Evolutionary conservation across 2,113 vertebrate species (phyloP).

Genomic region (Chiloscyllium plagiosum): DNA sequence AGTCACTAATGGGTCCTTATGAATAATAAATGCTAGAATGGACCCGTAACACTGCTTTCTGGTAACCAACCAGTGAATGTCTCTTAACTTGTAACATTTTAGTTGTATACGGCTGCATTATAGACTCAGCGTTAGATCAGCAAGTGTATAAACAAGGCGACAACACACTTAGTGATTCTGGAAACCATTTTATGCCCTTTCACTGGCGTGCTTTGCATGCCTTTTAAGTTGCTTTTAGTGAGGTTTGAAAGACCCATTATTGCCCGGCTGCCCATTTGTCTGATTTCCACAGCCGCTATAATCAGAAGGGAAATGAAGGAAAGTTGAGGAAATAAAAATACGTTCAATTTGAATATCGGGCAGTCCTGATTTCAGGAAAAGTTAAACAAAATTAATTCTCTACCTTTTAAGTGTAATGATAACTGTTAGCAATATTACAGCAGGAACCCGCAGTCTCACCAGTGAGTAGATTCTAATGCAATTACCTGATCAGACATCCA

Average conservation of each 20-base stretch:
- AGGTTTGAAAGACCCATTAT: neutral
- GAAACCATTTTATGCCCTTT: neutral
- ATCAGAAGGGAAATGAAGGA: neutral
- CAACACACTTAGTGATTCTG: neutral
- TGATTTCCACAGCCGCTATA: neutral
- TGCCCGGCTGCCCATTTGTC: neutral
- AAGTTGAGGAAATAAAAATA: neutral
- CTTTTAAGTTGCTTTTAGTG: neutral
- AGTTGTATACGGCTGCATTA: conserved; percentile 9
- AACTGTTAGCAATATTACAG: neutral
- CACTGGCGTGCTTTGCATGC: neutral
- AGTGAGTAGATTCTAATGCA: neutral
- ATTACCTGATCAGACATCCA: neutral
- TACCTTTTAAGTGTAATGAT: neutral
- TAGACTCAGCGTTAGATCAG: neutral
- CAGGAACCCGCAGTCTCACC: neutral
- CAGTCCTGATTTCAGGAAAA: neutral
- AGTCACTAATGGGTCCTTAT: conserved; percentile 5
- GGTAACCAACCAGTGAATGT: neutral
- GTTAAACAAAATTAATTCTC: neutral
- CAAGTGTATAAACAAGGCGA: neutral
- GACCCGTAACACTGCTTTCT: neutral
- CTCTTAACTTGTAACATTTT: conserved; percentile 20
- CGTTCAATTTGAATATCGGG: neutral
- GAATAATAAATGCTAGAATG: conserved; percentile 1